Evolutionary conservation across 2,797 vertebrate species (phyloP).

Genomic region (Geotrypetes seraphini): DNA sequence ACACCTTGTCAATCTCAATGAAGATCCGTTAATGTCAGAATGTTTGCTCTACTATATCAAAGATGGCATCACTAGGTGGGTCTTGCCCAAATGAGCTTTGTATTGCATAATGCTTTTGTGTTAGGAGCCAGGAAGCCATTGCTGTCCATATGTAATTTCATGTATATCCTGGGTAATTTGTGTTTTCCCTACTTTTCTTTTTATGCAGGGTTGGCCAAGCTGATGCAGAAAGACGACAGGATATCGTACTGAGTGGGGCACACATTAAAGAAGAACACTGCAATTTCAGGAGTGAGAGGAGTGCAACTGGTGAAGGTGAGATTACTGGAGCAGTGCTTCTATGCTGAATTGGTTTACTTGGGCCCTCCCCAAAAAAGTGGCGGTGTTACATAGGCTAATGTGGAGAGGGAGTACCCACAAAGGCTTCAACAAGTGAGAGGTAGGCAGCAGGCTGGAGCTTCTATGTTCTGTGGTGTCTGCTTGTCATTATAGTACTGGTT

Average conservation of each 20-base stretch:
- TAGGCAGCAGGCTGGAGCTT: too few species aligned
- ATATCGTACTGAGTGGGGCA: slow-evolving; percentile 93
- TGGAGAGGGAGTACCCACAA: too few species aligned
- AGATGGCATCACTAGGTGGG: slow-evolving; percentile 93
- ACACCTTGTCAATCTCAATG: slow-evolving; percentile 95
- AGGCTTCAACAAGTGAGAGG: too few species aligned
- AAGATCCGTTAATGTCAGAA: slow-evolving; percentile 98
- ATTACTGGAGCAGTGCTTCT: too few species aligned
- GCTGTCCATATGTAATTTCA: too few species aligned
- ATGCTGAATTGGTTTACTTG: too few species aligned
- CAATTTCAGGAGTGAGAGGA: slow-evolving; percentile 87
- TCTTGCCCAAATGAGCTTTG: background rate
- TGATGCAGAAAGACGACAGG: slow-evolving; percentile 86
- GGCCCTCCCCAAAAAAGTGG: too few species aligned
- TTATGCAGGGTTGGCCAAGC: slow-evolving; percentile 87
- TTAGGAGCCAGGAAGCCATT: too few species aligned
- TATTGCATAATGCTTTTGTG: background rate
- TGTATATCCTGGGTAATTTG: too few species aligned
- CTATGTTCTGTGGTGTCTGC: too few species aligned
- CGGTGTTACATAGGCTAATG: too few species aligned
- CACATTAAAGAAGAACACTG: slow-evolving; percentile 97
- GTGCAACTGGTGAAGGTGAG: slow-evolving; percentile 78
- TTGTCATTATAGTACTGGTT: too few species aligned
- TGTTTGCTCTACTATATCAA: slow-evolving; percentile 99
- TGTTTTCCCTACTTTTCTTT: background rate